Percentiles rank a stretch among this genome's conserved stretches.
Evolutionary conservation across 2,113 vertebrate genomes (phyloP).

Genomic region (Chinchilla lanigera): DNA sequence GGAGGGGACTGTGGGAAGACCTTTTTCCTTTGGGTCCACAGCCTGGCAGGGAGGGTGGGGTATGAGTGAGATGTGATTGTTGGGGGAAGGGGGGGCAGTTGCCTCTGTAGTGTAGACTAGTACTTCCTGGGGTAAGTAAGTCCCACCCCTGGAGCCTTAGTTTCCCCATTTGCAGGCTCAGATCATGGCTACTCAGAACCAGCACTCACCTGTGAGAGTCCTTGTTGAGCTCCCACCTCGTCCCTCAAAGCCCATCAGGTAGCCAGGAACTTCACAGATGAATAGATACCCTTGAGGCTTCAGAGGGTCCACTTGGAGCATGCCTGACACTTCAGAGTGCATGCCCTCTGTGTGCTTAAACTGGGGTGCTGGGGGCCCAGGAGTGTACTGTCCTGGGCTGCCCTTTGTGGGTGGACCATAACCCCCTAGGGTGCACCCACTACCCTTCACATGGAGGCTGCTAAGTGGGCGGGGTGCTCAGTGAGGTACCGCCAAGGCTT

Average conservation of each 20-base stretch:
- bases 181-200: neutral
- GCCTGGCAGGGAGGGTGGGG: fast-evolving
- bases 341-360: neutral
- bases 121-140: neutral
- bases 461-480: neutral
- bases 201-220: fast-evolving
- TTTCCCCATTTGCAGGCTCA: neutral
- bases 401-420: fast-evolving
- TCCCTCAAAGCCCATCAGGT: no score
- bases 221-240: neutral
- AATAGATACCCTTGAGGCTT: neutral
- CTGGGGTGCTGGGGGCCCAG: neutral
- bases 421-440: fast-evolving
- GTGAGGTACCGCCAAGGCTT: neutral
- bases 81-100: fast-evolving
- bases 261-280: neutral
- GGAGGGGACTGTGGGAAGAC: fast-evolving
- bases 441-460: neutral
- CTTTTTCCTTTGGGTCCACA: neutral
- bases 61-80: neutral
- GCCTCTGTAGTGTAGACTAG: fast-evolving
- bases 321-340: neutral
- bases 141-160: neutral
- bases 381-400: neutral
- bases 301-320: neutral